Conservation (phyloP, 1,140 invertebrate genomes). For the Anastrepha ludens region DNA sequence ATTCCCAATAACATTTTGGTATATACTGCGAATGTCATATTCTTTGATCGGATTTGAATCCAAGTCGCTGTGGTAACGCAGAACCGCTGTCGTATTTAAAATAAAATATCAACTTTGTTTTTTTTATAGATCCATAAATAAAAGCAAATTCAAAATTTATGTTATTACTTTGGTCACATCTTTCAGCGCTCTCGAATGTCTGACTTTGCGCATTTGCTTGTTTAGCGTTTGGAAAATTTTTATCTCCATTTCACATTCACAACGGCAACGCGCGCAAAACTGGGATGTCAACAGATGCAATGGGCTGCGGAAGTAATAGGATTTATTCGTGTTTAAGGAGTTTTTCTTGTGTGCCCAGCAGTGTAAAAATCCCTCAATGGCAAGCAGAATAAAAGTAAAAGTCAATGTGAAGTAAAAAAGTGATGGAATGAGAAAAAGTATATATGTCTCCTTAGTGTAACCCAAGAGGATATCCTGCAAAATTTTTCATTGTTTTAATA, state of each 20-base stretch:
- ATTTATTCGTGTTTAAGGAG: constrained; percentile 74
- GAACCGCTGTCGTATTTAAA: too few relatives aligned
- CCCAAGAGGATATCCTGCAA: constrained; percentile 71
- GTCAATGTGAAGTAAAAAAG: constrained; percentile 72
- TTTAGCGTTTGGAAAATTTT: constrained; percentile 67
- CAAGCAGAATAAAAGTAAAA: constrained; percentile 60
- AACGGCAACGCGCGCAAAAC: constrained; percentile 77
- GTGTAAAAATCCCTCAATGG: constrained; percentile 75
- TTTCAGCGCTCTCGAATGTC: constrained; percentile 64
- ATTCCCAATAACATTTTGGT: too few relatives aligned
- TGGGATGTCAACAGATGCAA: constrained; percentile 77
- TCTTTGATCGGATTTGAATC: too few relatives aligned
- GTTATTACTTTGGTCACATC: constrained; percentile 58
- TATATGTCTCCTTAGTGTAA: constrained; percentile 64
- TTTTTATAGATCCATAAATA: too few relatives aligned
- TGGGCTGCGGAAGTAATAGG: constrained; percentile 77
- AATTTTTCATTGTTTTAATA: not conserved
- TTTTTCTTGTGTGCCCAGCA: constrained; percentile 78
- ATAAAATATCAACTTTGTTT: too few relatives aligned
- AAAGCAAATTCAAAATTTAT: not conserved
- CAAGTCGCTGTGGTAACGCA: too few relatives aligned
- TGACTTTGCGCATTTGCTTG: constrained; percentile 63
- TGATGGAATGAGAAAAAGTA: constrained; percentile 73
- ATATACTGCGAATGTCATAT: too few relatives aligned
- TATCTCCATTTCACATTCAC: constrained; percentile 74